phyloP scores from a whole-genome alignment of 1,140 invertebrate species.

The Micrasema minimum region DNA sequence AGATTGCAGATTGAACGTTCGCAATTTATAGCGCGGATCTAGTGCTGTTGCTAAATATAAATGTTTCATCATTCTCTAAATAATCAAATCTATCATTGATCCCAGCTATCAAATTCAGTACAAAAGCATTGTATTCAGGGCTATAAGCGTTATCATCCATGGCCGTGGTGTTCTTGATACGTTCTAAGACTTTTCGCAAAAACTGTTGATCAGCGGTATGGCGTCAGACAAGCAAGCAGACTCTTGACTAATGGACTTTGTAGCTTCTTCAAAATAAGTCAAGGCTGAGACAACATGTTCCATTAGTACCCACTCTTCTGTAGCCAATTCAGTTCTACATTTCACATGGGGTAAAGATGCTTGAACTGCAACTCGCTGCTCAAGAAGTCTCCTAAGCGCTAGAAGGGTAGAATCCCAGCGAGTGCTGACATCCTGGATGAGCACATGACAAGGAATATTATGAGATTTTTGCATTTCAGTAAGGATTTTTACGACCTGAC shows the following conservation, averaged over 20 bases:
- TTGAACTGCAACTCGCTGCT: conserved; percentile 1
- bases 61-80: too few relatives aligned
- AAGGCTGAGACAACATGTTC: not conserved
- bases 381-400: not conserved
- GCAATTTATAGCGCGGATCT: too few relatives aligned
- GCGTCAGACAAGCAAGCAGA: not conserved
- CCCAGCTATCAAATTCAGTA: too few relatives aligned
- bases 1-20: too few relatives aligned
- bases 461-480: not conserved
- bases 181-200: not conserved
- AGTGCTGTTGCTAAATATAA: too few relatives aligned
- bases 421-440: not conserved
- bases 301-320: too few relatives aligned
- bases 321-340: not conserved
- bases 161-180: too few relatives aligned
- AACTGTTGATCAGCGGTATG: not conserved
- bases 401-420: not conserved
- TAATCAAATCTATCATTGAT: too few relatives aligned
- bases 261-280: conserved; percentile 6
- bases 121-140: too few relatives aligned
- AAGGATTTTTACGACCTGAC: too few relatives aligned
- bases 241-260: not conserved
- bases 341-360: not conserved
- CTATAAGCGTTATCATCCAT: too few relatives aligned
- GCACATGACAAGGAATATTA: not conserved